Evolutionary conservation across 2,113 vertebrate genomes (phyloP), one percentile per base, ranked within the genome.

Genomic region (Miniopterus natalensis): DNA sequence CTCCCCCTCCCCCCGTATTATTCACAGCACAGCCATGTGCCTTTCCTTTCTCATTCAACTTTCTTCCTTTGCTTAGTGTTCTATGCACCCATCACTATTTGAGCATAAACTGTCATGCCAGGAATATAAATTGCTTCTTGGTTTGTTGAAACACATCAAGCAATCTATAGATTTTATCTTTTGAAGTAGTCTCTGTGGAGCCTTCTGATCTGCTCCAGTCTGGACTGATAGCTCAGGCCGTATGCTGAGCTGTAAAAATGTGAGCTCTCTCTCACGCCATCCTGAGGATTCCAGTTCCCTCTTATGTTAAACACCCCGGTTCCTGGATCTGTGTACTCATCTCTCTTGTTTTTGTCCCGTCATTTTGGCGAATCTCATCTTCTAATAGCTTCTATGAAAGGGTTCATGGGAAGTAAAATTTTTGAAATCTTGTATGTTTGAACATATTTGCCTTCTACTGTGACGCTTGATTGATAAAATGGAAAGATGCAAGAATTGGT

Each of bases 91-190:
- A 25, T 83, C 49, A 36, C 47, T 92, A 61, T 80, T 55, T 90
- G 31, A 55, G 6, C 36, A 8, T 65, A 42, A 92, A 79, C 85
- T 57, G 1, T 92, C 65, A 40, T 49, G 65, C 75, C 66, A 81
- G 90, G 49, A 75, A 73, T 84, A 71, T 17, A 81, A 75, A 85
- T 70, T 88, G 59, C 53, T 68, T 90, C 73, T 88, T 31, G 59
- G 18, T 90, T 15, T 71, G 31, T 55, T 84, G 77, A 68, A 10
- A 42, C 49, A 36, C 31, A 65, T 36, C 59, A 31, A 68, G 42
- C n/a, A 9, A 45, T 75, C 68, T 87, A 2, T 77, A 17, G 0
- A 1, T 70, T 80, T 75, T 79, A 61, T 57, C 21, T 66, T 36
- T 65, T 66, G 45, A 40, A 49, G 40, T 47, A 13, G 12, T 78